Conservation (phyloP, 2,113 vertebrate genomes). For the Merops nubicus region DNA sequence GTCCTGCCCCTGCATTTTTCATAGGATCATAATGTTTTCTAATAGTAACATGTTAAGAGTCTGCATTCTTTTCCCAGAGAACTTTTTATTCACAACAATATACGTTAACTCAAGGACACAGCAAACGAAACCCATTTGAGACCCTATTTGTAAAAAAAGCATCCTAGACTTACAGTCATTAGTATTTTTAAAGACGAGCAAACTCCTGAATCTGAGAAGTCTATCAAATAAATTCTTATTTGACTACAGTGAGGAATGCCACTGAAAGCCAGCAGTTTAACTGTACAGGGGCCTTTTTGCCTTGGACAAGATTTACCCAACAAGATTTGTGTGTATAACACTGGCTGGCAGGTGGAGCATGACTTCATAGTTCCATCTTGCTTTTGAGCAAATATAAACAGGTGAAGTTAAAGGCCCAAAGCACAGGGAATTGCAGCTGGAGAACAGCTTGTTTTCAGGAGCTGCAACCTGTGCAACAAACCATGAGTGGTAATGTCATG, state of each 20-base stretch:
- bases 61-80: not conserved
- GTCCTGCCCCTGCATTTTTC: not conserved
- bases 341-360: not conserved
- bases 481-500: not conserved
- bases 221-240: not conserved
- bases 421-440: not conserved
- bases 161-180: not conserved
- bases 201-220: not conserved
- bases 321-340: accelerated
- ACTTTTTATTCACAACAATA: not conserved
- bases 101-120: not conserved
- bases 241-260: not conserved
- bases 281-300: not conserved
- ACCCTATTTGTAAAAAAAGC: not conserved
- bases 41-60: not conserved
- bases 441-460: not conserved
- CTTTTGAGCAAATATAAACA: not conserved
- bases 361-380: not conserved
- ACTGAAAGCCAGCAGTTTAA: not conserved
- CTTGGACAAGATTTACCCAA: not conserved
- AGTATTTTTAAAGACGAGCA: not conserved
- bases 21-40: not conserved
- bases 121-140: not conserved
- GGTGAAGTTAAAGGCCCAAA: not conserved
- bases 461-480: not conserved